A percentile compares a stretch with the other conserved stretches of the same genome.
These are phyloP conservation scores for Drosophila glabriapex DNA, from an alignment of 2,888 invertebrate genomes.

Conservation along the genomic window DNA sequence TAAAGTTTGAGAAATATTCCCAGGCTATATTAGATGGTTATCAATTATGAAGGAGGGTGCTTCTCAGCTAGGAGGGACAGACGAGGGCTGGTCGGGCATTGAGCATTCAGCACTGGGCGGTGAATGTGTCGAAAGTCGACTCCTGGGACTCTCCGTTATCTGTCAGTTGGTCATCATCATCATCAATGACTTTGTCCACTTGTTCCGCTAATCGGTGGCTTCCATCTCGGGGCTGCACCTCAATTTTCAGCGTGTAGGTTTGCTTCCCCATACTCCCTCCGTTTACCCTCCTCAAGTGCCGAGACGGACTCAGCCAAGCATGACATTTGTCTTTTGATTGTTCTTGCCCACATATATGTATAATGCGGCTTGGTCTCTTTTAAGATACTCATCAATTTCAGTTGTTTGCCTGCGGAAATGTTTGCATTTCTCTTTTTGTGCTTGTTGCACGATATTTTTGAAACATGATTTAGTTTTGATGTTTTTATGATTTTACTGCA, in stretches of 20 bases:
- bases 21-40: constrained; percentile 7
- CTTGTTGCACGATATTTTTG: constrained; percentile 13
- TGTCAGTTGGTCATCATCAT: constrained; percentile 33
- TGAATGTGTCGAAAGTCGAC: constrained; percentile 27
- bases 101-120: constrained; percentile 29
- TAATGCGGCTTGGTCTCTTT: constrained; percentile 11
- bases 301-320: constrained; percentile 50
- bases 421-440: constrained; percentile 2
- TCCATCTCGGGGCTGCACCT: constrained; percentile 24
- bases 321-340: constrained; percentile 54
- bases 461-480: constrained; percentile 26
- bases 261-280: background rate
- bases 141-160: constrained; percentile 41
- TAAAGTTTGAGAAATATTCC: background rate
- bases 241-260: constrained; percentile 2
- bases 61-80: background rate
- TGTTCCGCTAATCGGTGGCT: constrained; percentile 44
- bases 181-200: constrained; percentile 34
- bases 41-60: constrained; percentile 1
- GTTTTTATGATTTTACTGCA: constrained; percentile 5
- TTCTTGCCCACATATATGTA: constrained; percentile 36
- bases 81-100: constrained; percentile 17
- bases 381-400: constrained; percentile 29
- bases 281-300: constrained; percentile 14
- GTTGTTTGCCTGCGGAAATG: constrained; percentile 1